Base-by-base conservation (phyloP, 1,140 invertebrate genomes). In the Panulirus ornatus region DNA sequence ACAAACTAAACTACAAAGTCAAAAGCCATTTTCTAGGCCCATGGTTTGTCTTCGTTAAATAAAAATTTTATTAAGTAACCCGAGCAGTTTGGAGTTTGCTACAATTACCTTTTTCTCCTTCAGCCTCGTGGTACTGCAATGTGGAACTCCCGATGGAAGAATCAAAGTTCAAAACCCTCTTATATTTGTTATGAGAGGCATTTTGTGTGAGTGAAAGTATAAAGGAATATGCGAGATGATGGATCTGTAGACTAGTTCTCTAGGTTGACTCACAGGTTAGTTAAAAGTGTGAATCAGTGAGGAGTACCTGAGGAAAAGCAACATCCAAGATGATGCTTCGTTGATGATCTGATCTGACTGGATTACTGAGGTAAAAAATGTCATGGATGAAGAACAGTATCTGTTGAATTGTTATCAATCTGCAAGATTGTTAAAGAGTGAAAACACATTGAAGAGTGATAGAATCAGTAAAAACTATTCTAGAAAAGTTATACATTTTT, bases 131-230 rank as follows among this genome's bases (percentile, higher is more conserved):
- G 40, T 66, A 66, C 58, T 66, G 58, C 58, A 66, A 66, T 8
- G 44, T 81, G 78, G 78, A 84, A 54, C 54, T 73, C 44, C 54
- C 76, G 51, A 36, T 75, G 66, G 51, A 89, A 89, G 81, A 89
- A 89, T 89, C 88, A 89, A 89, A 89, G 88, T 89, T 89, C 88
- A 89, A 89, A 89, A 58, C 70, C 79, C 75, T 81, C 54, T 88
- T 89, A 38, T 83, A 78, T 76, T 51, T 81, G 51, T 83, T 75
- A 83, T 89, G 70, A 83, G 88, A 83, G 81, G 70, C 63, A 89
- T 71, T 42, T 71, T 89, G 66, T 89, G 71, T 73, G 84, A 86
- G 70, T 89, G 54, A 47, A 83, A 40, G 47, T 42, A 54, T 47
- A 54, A 58, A 73, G 86, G 40, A 36, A 71, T 47, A 58, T 54